Percentiles rank a stretch among this genome's conserved stretches.
These are phyloP conservation scores for Fregetta grallaria DNA, from an alignment of 2,113 vertebrate species.

Conservation along the genomic window DNA sequence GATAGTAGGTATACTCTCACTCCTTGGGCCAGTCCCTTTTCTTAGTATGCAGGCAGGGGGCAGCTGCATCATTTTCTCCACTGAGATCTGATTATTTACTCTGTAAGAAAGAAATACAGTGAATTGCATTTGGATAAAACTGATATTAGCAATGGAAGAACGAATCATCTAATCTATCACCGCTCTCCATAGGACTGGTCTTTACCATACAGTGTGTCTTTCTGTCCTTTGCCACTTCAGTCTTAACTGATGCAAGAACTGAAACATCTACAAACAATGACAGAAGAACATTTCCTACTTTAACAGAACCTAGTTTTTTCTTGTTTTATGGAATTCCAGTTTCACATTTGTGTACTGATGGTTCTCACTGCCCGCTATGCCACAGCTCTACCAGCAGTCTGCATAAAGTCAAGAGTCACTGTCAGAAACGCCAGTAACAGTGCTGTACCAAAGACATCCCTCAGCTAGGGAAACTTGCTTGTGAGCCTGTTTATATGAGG, in stretches of 20 bases:
- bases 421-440: neutral
- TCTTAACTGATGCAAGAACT: neutral
- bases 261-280: accelerated
- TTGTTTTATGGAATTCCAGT: neutral
- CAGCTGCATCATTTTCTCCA: neutral
- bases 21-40: neutral
- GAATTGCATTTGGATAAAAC: neutral
- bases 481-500: neutral
- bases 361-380: neutral
- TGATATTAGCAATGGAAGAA: neutral
- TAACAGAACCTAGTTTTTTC: neutral
- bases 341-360: neutral
- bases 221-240: neutral
- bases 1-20: neutral
- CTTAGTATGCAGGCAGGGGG: neutral
- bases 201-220: neutral
- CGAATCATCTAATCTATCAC: neutral
- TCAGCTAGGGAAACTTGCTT: neutral
- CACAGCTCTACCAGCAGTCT: neutral
- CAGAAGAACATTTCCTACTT: neutral
- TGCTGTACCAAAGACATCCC: neutral
- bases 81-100: neutral
- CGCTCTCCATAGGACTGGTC: neutral
- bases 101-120: neutral
- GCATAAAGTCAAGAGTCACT: neutral